These are phyloP conservation scores for Lamellibrachia luymesi DNA, from an alignment of 1,140 invertebrate species.

Conservation along the genomic window DNA sequence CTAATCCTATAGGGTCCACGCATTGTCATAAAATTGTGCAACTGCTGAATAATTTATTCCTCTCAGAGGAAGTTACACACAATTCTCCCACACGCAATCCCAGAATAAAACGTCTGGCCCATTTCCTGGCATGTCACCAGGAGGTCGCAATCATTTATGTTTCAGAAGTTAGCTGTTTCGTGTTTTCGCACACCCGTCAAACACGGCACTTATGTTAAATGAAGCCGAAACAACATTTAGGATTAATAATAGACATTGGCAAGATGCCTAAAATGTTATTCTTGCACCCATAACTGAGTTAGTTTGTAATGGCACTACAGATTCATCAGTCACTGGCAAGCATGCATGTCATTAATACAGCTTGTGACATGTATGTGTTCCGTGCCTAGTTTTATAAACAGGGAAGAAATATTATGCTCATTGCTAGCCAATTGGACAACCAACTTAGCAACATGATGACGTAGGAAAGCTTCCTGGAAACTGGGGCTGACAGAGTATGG, in stretches of 20 bases:
- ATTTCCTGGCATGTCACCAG: neutral
- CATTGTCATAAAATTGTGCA: neutral
- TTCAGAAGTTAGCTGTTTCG: neutral
- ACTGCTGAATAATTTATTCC: neutral
- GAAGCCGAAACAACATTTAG: neutral
- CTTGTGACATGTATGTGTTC: neutral
- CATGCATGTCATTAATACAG: neutral
- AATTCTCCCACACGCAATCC: neutral
- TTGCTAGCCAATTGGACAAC: neutral
- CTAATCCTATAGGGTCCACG: neutral
- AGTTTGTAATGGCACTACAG: neutral
- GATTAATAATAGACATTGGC: neutral
- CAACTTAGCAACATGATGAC: neutral
- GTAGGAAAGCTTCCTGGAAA: neutral
- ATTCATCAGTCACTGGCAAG: neutral
- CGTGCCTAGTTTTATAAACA: neutral
- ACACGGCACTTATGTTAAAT: neutral
- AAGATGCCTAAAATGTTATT: neutral
- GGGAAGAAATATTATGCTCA: neutral
- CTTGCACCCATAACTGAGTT: neutral
- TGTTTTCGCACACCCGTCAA: neutral
- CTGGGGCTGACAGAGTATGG: neutral
- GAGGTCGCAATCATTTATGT: neutral
- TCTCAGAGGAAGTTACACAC: neutral
- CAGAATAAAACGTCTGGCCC: neutral